Percentiles rank a stretch among this genome's conserved stretches.
Evolutionary conservation across 2,888 invertebrate species (phyloP).

Genomic region (Auanema freiburgensis): DNA sequence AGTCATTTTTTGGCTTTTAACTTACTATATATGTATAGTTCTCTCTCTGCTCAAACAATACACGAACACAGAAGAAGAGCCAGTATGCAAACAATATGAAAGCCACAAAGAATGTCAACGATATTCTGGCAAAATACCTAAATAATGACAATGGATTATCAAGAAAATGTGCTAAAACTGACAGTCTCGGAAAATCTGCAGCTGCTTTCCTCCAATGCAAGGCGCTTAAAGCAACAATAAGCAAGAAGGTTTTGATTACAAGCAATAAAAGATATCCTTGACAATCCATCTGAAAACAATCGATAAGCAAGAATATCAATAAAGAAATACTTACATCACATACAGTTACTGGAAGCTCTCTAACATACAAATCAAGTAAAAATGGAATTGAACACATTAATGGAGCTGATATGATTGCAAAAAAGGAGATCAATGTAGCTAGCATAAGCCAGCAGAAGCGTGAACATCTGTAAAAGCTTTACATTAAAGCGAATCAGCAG

Average conservation of each 20-base stretch:
- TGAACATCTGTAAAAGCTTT: constrained; percentile 51
- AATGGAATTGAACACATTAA: constrained; percentile 54
- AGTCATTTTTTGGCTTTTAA: constrained; percentile 23
- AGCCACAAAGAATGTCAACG: constrained; percentile 69
- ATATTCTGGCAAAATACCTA: constrained; percentile 48
- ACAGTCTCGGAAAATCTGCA: constrained; percentile 57
- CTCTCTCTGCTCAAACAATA: constrained; percentile 66
- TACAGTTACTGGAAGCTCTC: constrained; percentile 41
- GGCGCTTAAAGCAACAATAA: constrained; percentile 45
- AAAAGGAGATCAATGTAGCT: constrained; percentile 44
- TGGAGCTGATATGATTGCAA: constrained; percentile 55
- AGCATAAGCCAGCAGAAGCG: constrained; percentile 48
- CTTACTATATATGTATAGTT: constrained; percentile 44
- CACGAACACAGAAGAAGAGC: constrained; percentile 93
- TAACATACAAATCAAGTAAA: not conserved
- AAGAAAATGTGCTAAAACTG: constrained; percentile 1
- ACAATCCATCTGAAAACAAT: constrained; percentile 44
- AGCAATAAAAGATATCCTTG: constrained; percentile 54
- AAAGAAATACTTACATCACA: constrained; percentile 44
- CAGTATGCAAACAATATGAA: constrained; percentile 94
- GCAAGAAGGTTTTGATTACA: constrained; percentile 51
- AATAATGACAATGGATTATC: not conserved
- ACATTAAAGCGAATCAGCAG: not conserved
- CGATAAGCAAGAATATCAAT: constrained; percentile 10
- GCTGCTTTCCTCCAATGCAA: constrained; percentile 46